phyloP scores from a whole-genome alignment of 2,888 invertebrate genomes.

The Seladonia tumulorum region DNA sequence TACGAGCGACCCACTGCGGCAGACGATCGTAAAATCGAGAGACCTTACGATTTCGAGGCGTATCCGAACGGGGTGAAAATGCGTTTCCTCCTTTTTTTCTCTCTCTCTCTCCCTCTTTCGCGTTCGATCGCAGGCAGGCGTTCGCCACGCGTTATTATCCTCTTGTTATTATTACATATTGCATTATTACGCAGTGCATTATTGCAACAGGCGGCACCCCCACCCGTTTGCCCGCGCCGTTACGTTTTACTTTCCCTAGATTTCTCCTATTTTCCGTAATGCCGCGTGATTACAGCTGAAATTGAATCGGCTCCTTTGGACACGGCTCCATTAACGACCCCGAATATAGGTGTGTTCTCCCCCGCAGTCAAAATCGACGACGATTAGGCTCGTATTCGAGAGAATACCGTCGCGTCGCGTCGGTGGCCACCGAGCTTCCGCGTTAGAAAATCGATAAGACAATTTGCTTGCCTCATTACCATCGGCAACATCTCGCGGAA shows the following conservation, averaged over 20 bases:
- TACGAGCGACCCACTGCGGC: slow-evolving; percentile 23
- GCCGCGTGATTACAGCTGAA: slow-evolving; percentile 79
- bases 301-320: slow-evolving; percentile 75
- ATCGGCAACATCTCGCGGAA: background rate
- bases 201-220: slow-evolving; percentile 48
- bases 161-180: slow-evolving; percentile 64
- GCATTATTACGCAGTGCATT: slow-evolving; percentile 65
- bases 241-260: slow-evolving; percentile 80
- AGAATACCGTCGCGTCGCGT: background rate
- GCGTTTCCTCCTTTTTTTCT: background rate
- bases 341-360: slow-evolving; percentile 48
- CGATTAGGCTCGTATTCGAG: background rate
- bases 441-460: slow-evolving; percentile 37
- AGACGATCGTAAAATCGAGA: slow-evolving; percentile 43
- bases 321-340: slow-evolving; percentile 42
- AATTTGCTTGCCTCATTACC: slow-evolving; percentile 5
- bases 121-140: slow-evolving; percentile 2
- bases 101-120: no score
- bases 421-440: slow-evolving; percentile 24
- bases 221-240: slow-evolving; percentile 37
- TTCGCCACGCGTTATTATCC: slow-evolving; percentile 51
- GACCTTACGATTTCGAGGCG: slow-evolving; percentile 31
- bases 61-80: slow-evolving; percentile 39
- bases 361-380: slow-evolving; percentile 21
- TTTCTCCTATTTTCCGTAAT: slow-evolving; percentile 83